Evolutionary conservation across 1,140 invertebrate genomes (phyloP).

Genomic region (Caenorhabditis remanei): DNA sequence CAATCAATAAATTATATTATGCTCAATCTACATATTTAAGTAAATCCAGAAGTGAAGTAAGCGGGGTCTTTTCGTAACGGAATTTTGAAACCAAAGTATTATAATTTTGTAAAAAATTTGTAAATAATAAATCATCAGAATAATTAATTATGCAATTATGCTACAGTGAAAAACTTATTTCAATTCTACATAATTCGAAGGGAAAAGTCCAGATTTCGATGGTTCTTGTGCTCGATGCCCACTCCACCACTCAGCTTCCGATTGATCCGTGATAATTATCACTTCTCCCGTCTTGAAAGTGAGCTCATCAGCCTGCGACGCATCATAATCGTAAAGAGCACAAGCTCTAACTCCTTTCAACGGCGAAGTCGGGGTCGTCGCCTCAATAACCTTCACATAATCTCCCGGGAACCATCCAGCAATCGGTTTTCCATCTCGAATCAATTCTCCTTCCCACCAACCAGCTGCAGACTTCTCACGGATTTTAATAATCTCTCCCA

Average conservation of each 20-base stretch:
- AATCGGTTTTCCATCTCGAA: slow-evolving; percentile 78
- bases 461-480: slow-evolving; percentile 94
- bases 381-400: slow-evolving; percentile 69
- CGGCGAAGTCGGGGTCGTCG: slow-evolving; percentile 34
- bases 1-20: no score
- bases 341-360: not conserved
- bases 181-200: slow-evolving; percentile 67
- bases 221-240: slow-evolving; percentile 54
- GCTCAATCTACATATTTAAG: no score
- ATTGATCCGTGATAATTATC: slow-evolving; percentile 50
- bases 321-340: slow-evolving; percentile 67
- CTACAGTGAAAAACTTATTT: slow-evolving; percentile 46
- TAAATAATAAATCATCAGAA: not conserved
- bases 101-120: no score
- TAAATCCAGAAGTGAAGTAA: no score
- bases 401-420: slow-evolving; percentile 77
- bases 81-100: no score
- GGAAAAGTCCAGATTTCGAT: slow-evolving; percentile 62
- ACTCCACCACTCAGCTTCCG: slow-evolving; percentile 68
- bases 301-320: slow-evolving; percentile 66
- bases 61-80: no score
- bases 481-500: slow-evolving; percentile 95
- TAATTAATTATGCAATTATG: not conserved
- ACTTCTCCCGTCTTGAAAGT: slow-evolving; percentile 66
- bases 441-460: slow-evolving; percentile 99